Evolutionary conservation across 2,888 invertebrate species (phyloP).

Genomic region (Megamerina dolium): DNA sequence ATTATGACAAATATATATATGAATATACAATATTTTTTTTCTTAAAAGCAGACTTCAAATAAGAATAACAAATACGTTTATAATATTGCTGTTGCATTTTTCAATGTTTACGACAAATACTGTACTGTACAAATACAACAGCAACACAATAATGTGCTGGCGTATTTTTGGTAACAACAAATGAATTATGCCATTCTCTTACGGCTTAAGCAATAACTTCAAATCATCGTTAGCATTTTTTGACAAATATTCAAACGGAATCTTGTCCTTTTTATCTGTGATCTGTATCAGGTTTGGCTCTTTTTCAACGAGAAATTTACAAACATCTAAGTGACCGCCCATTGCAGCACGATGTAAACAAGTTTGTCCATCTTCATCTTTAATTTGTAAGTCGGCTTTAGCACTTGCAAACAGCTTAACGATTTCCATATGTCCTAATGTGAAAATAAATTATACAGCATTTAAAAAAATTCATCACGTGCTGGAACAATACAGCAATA

Average conservation of each 20-base stretch:
- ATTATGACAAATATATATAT: too few relatives aligned
- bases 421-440: constrained; percentile 60
- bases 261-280: constrained; percentile 50
- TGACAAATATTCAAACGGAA: constrained; percentile 47
- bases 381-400: constrained; percentile 58
- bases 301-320: constrained; percentile 37
- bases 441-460: neutral
- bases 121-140: too few relatives aligned
- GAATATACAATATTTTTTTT: too few relatives aligned
- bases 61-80: too few relatives aligned
- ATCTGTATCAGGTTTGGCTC: constrained; percentile 41
- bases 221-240: constrained; percentile 47
- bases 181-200: too few relatives aligned
- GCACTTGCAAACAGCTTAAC: constrained; percentile 60
- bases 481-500: neutral
- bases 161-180: too few relatives aligned
- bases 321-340: constrained; percentile 50
- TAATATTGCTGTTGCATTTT: too few relatives aligned
- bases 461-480: too few relatives aligned
- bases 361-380: constrained; percentile 76
- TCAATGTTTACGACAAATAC: too few relatives aligned
- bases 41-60: too few relatives aligned
- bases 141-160: too few relatives aligned
- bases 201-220: constrained; percentile 44
- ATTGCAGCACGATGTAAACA: constrained; percentile 70